Conservation (phyloP, 2,888 invertebrate species). For the Abrostola triplasia region DNA sequence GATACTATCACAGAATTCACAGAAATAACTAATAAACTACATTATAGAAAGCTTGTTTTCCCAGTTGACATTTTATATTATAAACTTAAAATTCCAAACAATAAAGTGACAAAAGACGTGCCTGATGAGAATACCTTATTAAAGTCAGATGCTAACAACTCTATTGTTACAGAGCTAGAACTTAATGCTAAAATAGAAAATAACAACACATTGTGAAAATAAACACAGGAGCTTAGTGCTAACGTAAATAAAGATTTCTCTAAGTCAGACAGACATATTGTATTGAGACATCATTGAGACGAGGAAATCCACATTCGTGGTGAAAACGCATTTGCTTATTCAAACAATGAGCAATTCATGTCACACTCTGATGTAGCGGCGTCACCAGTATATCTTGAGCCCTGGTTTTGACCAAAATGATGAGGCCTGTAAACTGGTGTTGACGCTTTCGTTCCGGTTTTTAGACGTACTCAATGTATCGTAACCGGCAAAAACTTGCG, state of each 20-base stretch:
- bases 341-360: slow-evolving; percentile 54
- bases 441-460: slow-evolving; percentile 9
- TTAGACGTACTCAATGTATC: slow-evolving; percentile 1
- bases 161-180: neutral
- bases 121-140: neutral
- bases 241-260: slow-evolving; percentile 35
- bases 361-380: neutral
- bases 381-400: slow-evolving; percentile 11
- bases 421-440: slow-evolving; percentile 2
- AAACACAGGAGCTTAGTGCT: slow-evolving; percentile 7
- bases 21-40: no score
- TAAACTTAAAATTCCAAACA: no score
- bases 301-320: slow-evolving; percentile 35
- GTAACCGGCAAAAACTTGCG: neutral
- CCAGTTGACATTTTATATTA: no score
- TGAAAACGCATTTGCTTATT: slow-evolving; percentile 45
- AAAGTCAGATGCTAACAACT: neutral
- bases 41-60: no score
- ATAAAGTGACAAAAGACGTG: no score
- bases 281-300: slow-evolving; percentile 29
- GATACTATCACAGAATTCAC: no score
- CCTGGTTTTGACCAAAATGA: neutral
- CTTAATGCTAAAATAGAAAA: neutral
- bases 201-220: slow-evolving; percentile 2
- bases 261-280: slow-evolving; percentile 24